A percentile compares a stretch with the other conserved stretches of the same genome.
phyloP scores from a whole-genome alignment of 1,140 invertebrate genomes.

The Mizuhopecten yessoensis region DNA sequence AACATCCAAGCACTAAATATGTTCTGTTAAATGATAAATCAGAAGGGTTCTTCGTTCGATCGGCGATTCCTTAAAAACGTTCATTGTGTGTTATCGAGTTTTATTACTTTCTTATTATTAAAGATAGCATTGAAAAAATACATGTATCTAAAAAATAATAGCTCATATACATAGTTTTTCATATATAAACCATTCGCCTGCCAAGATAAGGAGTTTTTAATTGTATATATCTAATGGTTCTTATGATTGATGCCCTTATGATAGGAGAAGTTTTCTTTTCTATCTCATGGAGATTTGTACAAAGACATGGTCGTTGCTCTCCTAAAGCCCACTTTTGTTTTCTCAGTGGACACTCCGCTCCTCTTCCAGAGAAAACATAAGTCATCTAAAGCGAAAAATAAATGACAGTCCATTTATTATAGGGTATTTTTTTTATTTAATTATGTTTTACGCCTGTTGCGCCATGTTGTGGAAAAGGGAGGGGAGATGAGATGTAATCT shows the following conservation, averaged over 20 bases:
- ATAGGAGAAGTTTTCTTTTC: neutral
- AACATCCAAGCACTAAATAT: too few species aligned
- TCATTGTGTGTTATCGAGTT: neutral
- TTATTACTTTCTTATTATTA: neutral
- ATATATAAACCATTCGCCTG: neutral
- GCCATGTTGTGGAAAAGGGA: slow-evolving; percentile 31
- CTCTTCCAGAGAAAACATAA: slow-evolving; percentile 3
- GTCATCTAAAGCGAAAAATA: neutral
- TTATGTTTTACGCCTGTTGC: slow-evolving; percentile 14
- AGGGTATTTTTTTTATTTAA: slow-evolving; percentile 11
- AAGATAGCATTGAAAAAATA: slow-evolving; percentile 1
- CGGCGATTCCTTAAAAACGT: too few species aligned
- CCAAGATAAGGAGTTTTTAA: slow-evolving; percentile 16
- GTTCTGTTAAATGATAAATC: too few species aligned
- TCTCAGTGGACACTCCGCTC: neutral
- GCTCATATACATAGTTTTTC: neutral
- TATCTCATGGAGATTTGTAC: slow-evolving; percentile 39
- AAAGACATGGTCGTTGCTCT: neutral
- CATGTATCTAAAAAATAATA: slow-evolving; percentile 20
- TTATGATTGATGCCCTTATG: slow-evolving; percentile 18
- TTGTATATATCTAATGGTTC: neutral
- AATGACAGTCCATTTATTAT: slow-evolving; percentile 20
- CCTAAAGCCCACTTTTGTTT: neutral
- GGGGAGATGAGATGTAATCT: slow-evolving; percentile 2
- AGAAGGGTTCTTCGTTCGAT: too few species aligned